Evolutionary conservation across 2,113 vertebrate genomes (phyloP), one percentile per base, ranked within the genome.

Genomic region (Bufo bufo): DNA sequence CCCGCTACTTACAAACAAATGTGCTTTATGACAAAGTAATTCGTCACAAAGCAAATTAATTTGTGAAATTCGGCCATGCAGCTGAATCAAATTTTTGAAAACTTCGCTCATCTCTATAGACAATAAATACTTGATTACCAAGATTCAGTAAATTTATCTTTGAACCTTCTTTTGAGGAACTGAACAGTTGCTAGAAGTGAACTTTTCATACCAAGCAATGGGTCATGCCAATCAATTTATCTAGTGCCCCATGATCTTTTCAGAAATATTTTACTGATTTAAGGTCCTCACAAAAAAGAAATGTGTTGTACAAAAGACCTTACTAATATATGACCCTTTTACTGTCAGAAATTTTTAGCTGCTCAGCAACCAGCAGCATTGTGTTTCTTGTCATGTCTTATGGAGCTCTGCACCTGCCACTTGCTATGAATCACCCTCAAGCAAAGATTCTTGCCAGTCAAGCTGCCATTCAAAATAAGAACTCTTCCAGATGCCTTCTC

Each of bases 391-490:
- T 20, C 20, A 72, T 72, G 82, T 66, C n/a, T 50, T 83, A 66
- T 66, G 59, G 19, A 49, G 43, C 49, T 45, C 59, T 84, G 47
- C 66, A 84, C 50, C 65, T 72, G 50, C 47, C 50, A 72, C 63
- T 71, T 84, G 54, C 49, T 54, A 54, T 54, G 65, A 56, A 52
- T 72, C 49, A 56, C 61, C 65, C 65, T 49, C 19, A 54, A 72
- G 65, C 82, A 71, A 71, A 33, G 50, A 72, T 72, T 50, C 19
- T n/a, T 71, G 63, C 65, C 50, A 84, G 65, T 19, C 49, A 52
- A 52, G 82, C 45, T 84, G 45, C 47, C 47, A 66, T 49, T 83
- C 82, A 47, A 83, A 52, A 52, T 47, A 54, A 72, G 20, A 71
- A 84, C 9, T 54, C 7, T 71, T 50, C 16, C 19, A 71, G 23